These are phyloP conservation scores for Meiosimyza decipiens DNA, from an alignment of 2,888 invertebrate species.

Conservation along the genomic window DNA sequence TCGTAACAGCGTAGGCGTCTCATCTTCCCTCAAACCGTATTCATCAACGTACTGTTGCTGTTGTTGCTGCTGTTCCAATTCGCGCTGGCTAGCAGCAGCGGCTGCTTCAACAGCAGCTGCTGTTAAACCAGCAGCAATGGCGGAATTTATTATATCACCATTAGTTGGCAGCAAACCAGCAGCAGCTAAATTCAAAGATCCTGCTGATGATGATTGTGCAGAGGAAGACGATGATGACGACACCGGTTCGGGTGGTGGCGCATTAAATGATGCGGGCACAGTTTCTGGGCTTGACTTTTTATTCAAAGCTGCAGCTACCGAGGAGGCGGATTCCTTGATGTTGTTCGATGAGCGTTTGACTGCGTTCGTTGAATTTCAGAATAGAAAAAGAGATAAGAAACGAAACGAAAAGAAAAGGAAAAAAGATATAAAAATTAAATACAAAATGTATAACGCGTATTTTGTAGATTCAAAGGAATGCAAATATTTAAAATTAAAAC, in stretches of 20 bases:
- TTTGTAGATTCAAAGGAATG: slow-evolving; percentile 7
- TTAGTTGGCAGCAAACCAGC: slow-evolving; percentile 48
- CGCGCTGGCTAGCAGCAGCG: slow-evolving; percentile 54
- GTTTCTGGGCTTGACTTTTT: slow-evolving; percentile 63
- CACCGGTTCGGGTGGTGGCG: slow-evolving; percentile 46
- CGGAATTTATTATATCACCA: slow-evolving; percentile 55
- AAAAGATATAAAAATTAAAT: slow-evolving; percentile 5
- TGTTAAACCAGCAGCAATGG: slow-evolving; percentile 49
- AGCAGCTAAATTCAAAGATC: slow-evolving; percentile 38
- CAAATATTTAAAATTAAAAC: background rate
- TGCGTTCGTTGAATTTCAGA: slow-evolving; percentile 53
- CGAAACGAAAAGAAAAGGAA: background rate
- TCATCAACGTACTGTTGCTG: slow-evolving; percentile 42
- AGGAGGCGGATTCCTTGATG: slow-evolving; percentile 35
- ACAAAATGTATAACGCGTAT: background rate
- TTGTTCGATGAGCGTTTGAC: slow-evolving; percentile 55
- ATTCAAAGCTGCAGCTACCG: slow-evolving; percentile 46
- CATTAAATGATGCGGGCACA: slow-evolving; percentile 59
- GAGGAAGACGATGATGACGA: slow-evolving; percentile 25
- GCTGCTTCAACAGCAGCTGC: slow-evolving; percentile 57
- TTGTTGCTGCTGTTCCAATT: slow-evolving; percentile 48
- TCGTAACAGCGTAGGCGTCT: slow-evolving; percentile 55
- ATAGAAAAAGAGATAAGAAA: background rate
- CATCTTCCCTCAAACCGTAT: slow-evolving; percentile 46
- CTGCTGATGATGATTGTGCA: slow-evolving; percentile 39